Evolutionary conservation across 2,113 vertebrate genomes (phyloP).

Genomic region (Epinephelus fuscoguttatus): DNA sequence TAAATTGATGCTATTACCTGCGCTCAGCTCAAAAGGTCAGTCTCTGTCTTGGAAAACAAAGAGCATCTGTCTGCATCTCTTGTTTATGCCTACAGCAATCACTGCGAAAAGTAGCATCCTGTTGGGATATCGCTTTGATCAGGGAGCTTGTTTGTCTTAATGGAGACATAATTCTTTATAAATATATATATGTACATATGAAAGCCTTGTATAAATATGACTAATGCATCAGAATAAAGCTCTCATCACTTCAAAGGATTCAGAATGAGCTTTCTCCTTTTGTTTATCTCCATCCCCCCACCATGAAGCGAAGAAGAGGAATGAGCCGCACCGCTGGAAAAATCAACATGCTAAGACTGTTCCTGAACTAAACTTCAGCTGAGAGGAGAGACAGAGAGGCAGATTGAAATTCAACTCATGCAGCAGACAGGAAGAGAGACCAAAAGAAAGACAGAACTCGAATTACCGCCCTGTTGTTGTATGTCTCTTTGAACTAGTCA

Average conservation of each 20-base stretch:
- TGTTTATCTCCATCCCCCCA: not conserved
- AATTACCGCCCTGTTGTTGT: too few relatives aligned
- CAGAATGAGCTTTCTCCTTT: not conserved
- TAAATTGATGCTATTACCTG: conserved; percentile 77
- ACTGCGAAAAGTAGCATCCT: conserved; percentile 11
- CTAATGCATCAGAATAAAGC: conserved; percentile 12
- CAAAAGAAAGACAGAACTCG: not conserved
- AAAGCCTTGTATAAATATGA: conserved; percentile 6
- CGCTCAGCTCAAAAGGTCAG: conserved; percentile 66
- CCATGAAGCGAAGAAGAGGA: conserved; percentile 1
- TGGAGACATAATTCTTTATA: not conserved
- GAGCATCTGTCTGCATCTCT: conserved; percentile 57
- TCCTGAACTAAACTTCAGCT: not conserved
- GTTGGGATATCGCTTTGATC: conserved; percentile 57
- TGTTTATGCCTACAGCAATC: conserved; percentile 58
- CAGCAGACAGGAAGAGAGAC: not conserved
- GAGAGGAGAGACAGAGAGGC: not conserved
- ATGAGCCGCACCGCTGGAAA: not conserved
- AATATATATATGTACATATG: not conserved
- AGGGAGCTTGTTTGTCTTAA: conserved; percentile 36
- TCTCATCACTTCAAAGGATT: conserved; percentile 41
- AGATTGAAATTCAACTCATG: conserved; percentile 11
- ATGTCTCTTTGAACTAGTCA: too few relatives aligned
- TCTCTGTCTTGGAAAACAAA: conserved; percentile 66
- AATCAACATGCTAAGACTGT: conserved; percentile 2